phyloP scores from a whole-genome alignment of 2,113 vertebrate species.

The Irena cyanogastra region DNA sequence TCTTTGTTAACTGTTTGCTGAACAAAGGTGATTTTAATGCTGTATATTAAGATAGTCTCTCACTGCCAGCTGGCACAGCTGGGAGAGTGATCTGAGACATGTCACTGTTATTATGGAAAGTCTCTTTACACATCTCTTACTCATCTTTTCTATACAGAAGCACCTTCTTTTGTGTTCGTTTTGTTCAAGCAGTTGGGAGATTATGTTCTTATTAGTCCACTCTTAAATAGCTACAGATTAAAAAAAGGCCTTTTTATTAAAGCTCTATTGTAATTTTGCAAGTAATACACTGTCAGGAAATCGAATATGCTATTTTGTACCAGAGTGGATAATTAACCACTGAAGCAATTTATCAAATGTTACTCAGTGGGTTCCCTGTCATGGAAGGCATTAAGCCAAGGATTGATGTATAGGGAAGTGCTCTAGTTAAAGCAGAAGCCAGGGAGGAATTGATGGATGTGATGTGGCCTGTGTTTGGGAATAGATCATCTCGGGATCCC shows the following conservation, averaged over 20 bases:
- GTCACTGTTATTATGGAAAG: background rate
- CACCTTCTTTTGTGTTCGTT: background rate
- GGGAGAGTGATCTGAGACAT: background rate
- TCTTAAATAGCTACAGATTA: background rate
- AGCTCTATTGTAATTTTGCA: background rate
- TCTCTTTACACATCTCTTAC: background rate
- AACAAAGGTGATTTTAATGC: background rate
- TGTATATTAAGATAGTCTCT: background rate
- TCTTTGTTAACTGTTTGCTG: background rate
- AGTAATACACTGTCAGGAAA: constrained; percentile 2
- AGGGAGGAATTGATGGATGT: constrained; percentile 1
- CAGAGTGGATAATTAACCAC: constrained; percentile 20
- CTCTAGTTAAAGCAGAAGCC: background rate
- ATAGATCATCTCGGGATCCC: background rate
- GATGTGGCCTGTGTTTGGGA: background rate
- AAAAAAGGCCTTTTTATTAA: background rate
- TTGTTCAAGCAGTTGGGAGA: background rate
- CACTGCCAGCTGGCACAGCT: background rate
- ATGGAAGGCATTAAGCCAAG: background rate
- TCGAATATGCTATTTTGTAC: background rate
- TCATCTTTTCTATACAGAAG: background rate
- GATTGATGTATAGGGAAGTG: constrained; percentile 8
- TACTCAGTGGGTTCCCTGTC: background rate
- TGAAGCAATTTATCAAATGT: constrained; percentile 17
- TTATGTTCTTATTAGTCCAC: background rate